Base-by-base conservation (phyloP, 1,140 invertebrate genomes). In the Eriosoma lanigerum region DNA sequence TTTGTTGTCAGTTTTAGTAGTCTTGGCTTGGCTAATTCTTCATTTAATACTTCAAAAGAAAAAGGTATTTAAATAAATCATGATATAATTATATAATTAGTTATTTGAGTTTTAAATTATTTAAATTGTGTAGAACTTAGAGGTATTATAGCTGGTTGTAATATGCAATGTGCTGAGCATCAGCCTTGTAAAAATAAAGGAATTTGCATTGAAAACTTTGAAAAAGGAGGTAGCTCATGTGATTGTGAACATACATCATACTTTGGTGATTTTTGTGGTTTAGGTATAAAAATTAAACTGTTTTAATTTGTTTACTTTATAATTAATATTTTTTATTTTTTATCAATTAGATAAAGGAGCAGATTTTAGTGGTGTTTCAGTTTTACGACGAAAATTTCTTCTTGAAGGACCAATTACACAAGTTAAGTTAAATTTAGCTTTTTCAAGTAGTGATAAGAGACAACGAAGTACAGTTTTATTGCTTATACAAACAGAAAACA, bases 241-340 rank as follows among this genome's bases (percentile, higher is more conserved):
- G 91, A 96, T 82, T 98, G 96, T 84, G 91, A 94, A 81, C 88
- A 92, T 24, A 97, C 94, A 8, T 96, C 93, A 75, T 96, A 94
- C 85, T 92, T 93, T 83, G 94, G 94, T 56, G 92, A 95, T 83
- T 83, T 87, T 72, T 91, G 90, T 82, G 87, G 86, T 21, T 88
- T 90, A 84, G 89, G 89, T 90, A 86, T 83, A 64, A 12, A 38
- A 48, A n/a, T 21, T 44, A 38, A 38, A 24, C 38, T 17, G 1
- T 44, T 66, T 66, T 66, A n/a, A 66, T 24, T 46, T 8, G 19
- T 13, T 66, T 44, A 66, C 12, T 0, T 66, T 12, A 38, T 38
- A 46, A 21, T 56, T 50, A 38, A 1, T 76, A 54, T 21, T n/a
- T 46, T 62, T 54, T 24, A 26, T 70, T 12, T 50, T 66, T 12